Conservation (phyloP, 2,888 invertebrate species). For the Brenthis daphne region DNA sequence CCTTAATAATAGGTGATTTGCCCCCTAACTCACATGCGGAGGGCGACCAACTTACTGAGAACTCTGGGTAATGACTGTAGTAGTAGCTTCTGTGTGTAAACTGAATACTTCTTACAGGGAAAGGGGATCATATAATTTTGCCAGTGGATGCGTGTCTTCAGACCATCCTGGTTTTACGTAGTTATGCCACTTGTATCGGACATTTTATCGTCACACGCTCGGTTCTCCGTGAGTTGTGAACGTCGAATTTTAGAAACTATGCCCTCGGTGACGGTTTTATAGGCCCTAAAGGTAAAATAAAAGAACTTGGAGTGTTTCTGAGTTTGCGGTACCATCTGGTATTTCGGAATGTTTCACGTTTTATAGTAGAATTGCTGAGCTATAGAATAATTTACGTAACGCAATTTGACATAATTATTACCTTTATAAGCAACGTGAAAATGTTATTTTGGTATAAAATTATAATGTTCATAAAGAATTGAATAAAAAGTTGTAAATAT, state of each 20-base stretch:
- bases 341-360: constrained; percentile 49
- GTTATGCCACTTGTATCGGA: constrained; percentile 76
- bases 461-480: too few species aligned
- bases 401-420: background rate
- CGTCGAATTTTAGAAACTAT: constrained; percentile 67
- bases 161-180: constrained; percentile 59
- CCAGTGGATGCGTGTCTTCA: constrained; percentile 65
- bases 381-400: constrained; percentile 17
- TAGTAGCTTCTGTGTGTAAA: constrained; percentile 21
- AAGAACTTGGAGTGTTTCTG: constrained; percentile 70
- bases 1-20: constrained; percentile 77
- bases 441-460: too few species aligned
- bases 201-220: constrained; percentile 77
- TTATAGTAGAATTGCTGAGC: constrained; percentile 30
- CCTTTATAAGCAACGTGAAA: too few species aligned
- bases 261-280: constrained; percentile 73
- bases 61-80: constrained; percentile 44
- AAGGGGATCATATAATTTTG: constrained; percentile 37
- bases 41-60: constrained; percentile 53
- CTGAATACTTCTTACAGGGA: constrained; percentile 31
- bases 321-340: constrained; percentile 58
- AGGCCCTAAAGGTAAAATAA: constrained; percentile 69
- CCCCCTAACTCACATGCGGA: constrained; percentile 60
- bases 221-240: constrained; percentile 68
- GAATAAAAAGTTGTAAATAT: too few species aligned